These are phyloP conservation scores for Orthonyx spaldingii DNA, from an alignment of 2,113 vertebrate genomes.

Conservation along the genomic window DNA sequence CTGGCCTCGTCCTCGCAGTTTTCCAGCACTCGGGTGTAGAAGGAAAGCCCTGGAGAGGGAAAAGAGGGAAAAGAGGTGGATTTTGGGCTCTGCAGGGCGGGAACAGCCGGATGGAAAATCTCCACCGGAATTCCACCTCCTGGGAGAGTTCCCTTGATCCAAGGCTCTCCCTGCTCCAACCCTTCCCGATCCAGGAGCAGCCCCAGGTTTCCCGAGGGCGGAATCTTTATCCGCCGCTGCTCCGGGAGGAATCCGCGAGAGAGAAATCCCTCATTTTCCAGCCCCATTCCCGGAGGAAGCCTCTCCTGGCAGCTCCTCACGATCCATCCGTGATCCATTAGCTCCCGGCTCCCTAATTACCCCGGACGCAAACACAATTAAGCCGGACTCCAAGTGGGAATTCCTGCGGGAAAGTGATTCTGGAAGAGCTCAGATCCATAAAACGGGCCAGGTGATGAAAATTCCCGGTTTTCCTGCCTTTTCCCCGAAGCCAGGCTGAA, in stretches of 20 bases:
- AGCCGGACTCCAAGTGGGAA: neutral
- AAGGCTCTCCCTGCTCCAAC: neutral
- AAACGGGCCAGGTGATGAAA: neutral
- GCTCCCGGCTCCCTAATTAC: neutral
- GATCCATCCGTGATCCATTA: neutral
- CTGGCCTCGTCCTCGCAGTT: neutral
- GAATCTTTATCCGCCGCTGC: too few species aligned
- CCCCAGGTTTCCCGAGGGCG: accelerated
- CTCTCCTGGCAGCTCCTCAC: neutral
- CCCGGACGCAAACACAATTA: neutral
- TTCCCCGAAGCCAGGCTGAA: neutral
- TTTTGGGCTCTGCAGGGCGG: neutral
- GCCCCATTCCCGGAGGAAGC: neutral
- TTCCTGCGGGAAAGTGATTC: neutral
- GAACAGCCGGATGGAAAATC: neutral
- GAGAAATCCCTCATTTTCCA: neutral
- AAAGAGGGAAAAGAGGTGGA: neutral
- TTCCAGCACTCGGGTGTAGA: neutral
- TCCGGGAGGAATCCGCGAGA: neutral
- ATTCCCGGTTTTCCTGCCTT: neutral
- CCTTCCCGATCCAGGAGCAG: neutral
- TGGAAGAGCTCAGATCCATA: neutral
- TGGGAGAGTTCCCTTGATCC: neutral
- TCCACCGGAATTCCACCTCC: accelerated
- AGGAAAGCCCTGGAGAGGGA: neutral